phyloP scores from a whole-genome alignment of 2,888 invertebrate genomes.

The Trichogramma evanescens region DNA sequence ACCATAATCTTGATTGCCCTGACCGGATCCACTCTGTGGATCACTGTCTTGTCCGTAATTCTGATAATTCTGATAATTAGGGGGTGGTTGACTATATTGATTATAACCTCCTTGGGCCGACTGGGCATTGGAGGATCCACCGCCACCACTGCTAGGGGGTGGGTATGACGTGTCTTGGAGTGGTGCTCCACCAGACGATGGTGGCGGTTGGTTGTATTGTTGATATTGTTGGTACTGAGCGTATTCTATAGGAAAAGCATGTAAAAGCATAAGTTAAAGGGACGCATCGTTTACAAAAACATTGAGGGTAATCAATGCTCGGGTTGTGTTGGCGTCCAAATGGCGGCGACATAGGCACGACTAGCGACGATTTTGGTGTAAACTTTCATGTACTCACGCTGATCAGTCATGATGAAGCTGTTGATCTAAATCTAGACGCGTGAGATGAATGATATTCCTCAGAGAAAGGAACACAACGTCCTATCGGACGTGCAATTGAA shows the following conservation, averaged over 20 bases:
- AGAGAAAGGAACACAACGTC: too few relatives aligned
- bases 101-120: slow-evolving; percentile 28
- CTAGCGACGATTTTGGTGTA: background rate
- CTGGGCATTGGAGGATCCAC: slow-evolving; percentile 8
- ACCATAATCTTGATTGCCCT: slow-evolving; percentile 37
- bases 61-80: slow-evolving; percentile 38
- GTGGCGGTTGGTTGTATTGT: slow-evolving; percentile 42
- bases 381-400: too few relatives aligned
- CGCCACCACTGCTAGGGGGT: slow-evolving; percentile 36
- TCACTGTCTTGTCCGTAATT: slow-evolving; percentile 32
- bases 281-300: background rate
- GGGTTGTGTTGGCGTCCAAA: background rate
- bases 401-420: too few relatives aligned
- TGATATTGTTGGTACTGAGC: slow-evolving; percentile 42
- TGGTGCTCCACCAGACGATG: slow-evolving; percentile 31
- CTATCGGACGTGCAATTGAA: too few relatives aligned
- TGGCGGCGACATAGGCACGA: slow-evolving; percentile 5
- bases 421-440: too few relatives aligned
- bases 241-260: slow-evolving; percentile 34
- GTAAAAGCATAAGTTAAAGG: background rate
- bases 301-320: background rate
- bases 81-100: slow-evolving; percentile 44
- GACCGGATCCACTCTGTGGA: slow-evolving; percentile 35
- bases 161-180: slow-evolving; percentile 42
- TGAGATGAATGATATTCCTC: too few relatives aligned